A percentile compares a stretch with the other conserved stretches of the same genome.
phyloP scores from a whole-genome alignment of 2,113 vertebrate species.

The Bubalus kerabau region DNA sequence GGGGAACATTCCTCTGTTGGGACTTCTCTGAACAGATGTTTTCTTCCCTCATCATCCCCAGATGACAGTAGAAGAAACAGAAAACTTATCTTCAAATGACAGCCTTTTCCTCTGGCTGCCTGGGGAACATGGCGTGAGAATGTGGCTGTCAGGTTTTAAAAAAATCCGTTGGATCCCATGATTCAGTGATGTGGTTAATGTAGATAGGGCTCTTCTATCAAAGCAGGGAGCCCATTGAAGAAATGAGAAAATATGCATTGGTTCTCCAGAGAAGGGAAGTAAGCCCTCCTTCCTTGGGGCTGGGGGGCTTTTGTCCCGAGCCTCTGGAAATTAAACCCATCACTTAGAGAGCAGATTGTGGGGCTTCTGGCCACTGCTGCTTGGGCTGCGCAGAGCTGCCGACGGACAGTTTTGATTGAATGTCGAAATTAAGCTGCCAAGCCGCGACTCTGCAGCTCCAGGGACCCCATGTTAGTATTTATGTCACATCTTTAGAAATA shows the following conservation, averaged over 20 bases:
- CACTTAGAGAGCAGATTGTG: conserved; percentile 61
- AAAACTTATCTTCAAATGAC: conserved; percentile 23
- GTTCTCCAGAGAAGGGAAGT: not conserved
- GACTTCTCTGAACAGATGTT: conserved; percentile 9
- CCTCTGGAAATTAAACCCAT: conserved; percentile 75
- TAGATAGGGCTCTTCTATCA: conserved; percentile 44
- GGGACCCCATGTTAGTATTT: conserved; percentile 52
- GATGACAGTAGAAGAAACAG: conserved; percentile 40
- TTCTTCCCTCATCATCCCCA: not conserved
- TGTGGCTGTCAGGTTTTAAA: conserved; percentile 35
- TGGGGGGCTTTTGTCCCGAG: conserved; percentile 44
- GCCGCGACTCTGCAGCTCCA: conserved; percentile 32
- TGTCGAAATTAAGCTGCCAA: conserved; percentile 71
- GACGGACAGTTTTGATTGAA: conserved; percentile 52
- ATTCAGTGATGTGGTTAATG: conserved; percentile 25
- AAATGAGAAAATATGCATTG: conserved; percentile 38
- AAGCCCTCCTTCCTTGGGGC: rapidly evolving
- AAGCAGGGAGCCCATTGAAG: conserved; percentile 14
- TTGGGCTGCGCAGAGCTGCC: conserved; percentile 31
- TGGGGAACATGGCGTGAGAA: not conserved
- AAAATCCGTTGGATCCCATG: not conserved
- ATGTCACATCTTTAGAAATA: conserved; percentile 59
- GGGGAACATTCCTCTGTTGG: not conserved
- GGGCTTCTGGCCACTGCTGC: conserved; percentile 48
- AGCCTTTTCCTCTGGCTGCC: not conserved